These are phyloP conservation scores for Elgaria multicarinata DNA, from an alignment of 2,113 vertebrate genomes.

Conservation along the genomic window DNA sequence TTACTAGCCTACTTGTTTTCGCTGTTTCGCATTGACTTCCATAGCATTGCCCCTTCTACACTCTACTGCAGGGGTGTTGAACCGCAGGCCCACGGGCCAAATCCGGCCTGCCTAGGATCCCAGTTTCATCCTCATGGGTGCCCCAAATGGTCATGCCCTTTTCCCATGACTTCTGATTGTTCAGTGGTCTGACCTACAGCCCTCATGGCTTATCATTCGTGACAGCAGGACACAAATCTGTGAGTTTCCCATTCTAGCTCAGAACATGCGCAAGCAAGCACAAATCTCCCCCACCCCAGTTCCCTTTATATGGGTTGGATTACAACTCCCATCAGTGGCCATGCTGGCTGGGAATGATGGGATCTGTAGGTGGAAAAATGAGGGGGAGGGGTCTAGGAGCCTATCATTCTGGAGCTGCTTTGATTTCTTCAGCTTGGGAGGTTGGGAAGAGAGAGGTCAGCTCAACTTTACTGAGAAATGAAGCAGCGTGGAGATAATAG, in stretches of 20 bases:
- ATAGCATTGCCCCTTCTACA: background rate
- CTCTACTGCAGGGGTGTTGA: background rate
- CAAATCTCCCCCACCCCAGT: background rate
- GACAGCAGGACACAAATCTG: background rate
- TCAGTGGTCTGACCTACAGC: background rate
- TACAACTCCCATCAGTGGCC: background rate
- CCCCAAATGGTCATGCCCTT: no score
- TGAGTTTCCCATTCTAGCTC: background rate
- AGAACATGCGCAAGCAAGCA: background rate
- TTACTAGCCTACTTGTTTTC: background rate
- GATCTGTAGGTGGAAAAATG: background rate
- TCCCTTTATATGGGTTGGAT: background rate
- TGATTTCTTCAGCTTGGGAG: background rate
- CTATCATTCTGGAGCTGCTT: background rate
- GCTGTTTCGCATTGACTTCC: background rate
- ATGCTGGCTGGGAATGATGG: background rate
- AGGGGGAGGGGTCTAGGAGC: background rate
- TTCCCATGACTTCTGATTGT: no score
- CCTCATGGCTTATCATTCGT: background rate
- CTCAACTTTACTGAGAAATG: constrained; percentile 3
- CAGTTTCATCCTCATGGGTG: no score
- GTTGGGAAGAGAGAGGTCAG: background rate
- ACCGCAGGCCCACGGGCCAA: no score
- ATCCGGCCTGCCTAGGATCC: no score
- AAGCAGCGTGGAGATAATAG: constrained; percentile 28